Evolutionary conservation across 1,140 invertebrate species (phyloP).

Genomic region (Leptinotarsa defecta): DNA sequence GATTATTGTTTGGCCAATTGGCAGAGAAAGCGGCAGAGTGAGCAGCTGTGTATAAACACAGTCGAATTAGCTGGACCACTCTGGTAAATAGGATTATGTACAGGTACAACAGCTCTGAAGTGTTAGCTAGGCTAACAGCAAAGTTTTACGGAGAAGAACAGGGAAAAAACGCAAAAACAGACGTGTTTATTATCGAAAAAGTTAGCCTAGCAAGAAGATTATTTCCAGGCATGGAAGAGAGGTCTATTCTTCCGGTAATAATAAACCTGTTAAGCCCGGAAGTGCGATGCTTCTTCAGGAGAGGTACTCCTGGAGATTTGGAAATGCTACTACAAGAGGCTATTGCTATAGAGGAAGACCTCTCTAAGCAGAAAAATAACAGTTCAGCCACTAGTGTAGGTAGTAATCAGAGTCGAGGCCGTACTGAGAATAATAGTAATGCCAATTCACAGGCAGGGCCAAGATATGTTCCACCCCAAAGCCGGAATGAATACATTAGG

Average conservation of each 20-base stretch:
- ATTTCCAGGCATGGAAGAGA: neutral
- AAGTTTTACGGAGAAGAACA: neutral
- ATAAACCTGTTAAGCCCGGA: neutral
- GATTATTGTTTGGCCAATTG: neutral
- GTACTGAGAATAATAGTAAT: too few species aligned
- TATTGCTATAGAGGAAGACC: too few species aligned
- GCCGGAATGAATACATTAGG: neutral
- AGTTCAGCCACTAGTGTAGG: too few species aligned
- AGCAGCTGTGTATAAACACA: neutral
- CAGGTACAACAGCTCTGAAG: neutral
- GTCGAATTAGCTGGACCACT: too few species aligned
- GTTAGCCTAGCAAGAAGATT: neutral
- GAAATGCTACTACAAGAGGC: neutral
- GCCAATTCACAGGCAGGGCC: neutral
- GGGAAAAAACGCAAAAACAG: accelerated
- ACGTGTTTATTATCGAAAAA: neutral
- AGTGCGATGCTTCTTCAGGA: neutral
- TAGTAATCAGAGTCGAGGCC: too few species aligned
- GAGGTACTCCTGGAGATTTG: neutral
- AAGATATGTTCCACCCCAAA: too few species aligned
- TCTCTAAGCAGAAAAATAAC: too few species aligned
- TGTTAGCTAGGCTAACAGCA: neutral
- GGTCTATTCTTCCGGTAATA: neutral
- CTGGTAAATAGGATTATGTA: neutral
- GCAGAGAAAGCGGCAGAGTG: neutral